These are phyloP conservation scores for Lepidurus arcticus DNA, from an alignment of 1,140 invertebrate genomes.

Conservation along the genomic window DNA sequence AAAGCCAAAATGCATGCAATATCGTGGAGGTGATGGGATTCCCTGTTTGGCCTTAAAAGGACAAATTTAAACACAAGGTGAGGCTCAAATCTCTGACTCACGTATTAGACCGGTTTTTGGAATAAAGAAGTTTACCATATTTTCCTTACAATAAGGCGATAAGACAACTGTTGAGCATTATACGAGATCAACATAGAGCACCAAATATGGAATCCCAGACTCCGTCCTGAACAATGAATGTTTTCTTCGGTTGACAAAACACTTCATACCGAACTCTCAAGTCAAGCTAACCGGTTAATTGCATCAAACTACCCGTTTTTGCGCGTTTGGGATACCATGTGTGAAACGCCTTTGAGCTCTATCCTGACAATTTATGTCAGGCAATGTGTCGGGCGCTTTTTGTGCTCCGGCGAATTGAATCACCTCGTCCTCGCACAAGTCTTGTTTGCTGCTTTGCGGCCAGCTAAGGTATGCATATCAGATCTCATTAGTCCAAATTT, in stretches of 20 bases:
- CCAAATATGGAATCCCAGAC: not conserved
- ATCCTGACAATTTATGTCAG: not conserved
- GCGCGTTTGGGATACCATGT: not conserved
- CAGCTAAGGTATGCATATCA: not conserved
- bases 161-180: not conserved
- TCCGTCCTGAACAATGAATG: not conserved
- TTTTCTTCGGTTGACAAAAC: not conserved
- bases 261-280: not conserved
- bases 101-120: not conserved
- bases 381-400: not conserved
- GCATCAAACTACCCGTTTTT: not conserved
- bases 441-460: not conserved
- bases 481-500: not conserved
- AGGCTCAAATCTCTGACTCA: conserved; percentile 14
- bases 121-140: conserved; percentile 6
- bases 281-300: not conserved
- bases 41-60: not conserved
- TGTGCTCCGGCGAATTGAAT: not conserved
- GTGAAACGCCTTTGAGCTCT: not conserved
- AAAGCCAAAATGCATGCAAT: not conserved
- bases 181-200: not conserved
- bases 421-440: not conserved
- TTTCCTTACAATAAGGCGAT: not conserved
- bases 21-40: conserved; percentile 8
- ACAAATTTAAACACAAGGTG: not conserved